Base-by-base conservation (phyloP, 1,140 invertebrate genomes). In the Drosophila bocki region DNA sequence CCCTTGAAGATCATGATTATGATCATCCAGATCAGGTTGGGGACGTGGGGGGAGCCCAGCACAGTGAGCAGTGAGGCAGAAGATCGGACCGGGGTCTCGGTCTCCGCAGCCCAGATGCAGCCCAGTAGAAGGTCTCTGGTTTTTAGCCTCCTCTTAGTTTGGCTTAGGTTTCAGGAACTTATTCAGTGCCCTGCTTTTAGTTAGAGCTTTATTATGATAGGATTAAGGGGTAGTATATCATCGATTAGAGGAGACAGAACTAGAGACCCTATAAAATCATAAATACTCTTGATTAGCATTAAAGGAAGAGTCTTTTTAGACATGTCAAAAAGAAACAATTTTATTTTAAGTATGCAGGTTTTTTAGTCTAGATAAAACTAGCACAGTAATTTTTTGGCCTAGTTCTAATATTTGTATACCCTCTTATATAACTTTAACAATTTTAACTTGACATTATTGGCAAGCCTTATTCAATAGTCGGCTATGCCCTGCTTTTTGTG, bases 1-100 rank as follows among this genome's bases (percentile, higher is more conserved):
- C 60, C 19, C 41, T 32, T 17, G 29, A 33, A 51, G 58, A 84
- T 65, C 44, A 37, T 50, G 35, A 75, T 67, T 37, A 84, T 76
- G 22, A 45, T 63, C 22, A 64, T 63, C 19, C 13, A 56, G 53
- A 39, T 56, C 53, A 39, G 7, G 13, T 7, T 39, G 35, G 19
- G 53, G 13, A 39, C 8, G 35, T n/a, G 13, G 32, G 51, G 50
- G 32, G n/a, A 19, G 17, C n/a, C 7, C 51, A 22, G 51, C 32
- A 35, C 53, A 39, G 53, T 56, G 53, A 41, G 53, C 53, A 39
- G 33, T 56, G 53, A 56, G 53, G 35, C 53, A 56, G 53, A 56
- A 56, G 53, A 56, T 39, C 35, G 8, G 33, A 39, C 19, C 35
- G 35, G 5, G 53, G 15, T 37, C 53, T 22, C 5, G 19, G 32